phyloP scores from a whole-genome alignment of 2,888 invertebrate species.

The Sipha maydis region DNA sequence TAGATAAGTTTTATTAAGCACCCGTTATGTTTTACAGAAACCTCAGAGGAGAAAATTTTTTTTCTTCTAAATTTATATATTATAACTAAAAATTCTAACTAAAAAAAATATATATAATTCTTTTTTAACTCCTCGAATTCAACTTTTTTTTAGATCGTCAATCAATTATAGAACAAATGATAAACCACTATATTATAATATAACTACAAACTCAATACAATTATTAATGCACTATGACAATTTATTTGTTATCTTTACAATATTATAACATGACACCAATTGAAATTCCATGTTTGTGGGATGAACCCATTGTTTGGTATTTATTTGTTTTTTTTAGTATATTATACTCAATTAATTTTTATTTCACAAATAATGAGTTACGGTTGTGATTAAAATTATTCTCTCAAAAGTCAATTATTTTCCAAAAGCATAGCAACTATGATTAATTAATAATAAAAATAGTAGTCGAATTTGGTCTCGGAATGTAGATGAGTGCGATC shows the following conservation, averaged over 20 bases:
- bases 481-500: not conserved
- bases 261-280: not conserved
- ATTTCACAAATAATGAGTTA: not conserved
- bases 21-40: too few relatives aligned
- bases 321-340: not conserved
- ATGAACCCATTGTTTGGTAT: not conserved
- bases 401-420: not conserved
- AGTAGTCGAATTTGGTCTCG: not conserved
- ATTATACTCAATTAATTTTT: conserved; percentile 1
- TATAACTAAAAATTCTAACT: too few relatives aligned
- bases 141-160: too few relatives aligned
- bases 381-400: not conserved
- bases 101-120: not conserved
- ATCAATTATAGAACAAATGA: not conserved
- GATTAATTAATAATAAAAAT: not conserved
- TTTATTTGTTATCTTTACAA: not conserved
- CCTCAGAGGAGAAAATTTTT: too few relatives aligned
- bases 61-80: too few relatives aligned
- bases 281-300: too few relatives aligned
- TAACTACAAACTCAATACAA: not conserved
- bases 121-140: not conserved
- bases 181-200: not conserved
- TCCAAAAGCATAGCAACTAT: not conserved
- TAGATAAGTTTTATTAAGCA: too few relatives aligned
- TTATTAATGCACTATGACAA: not conserved